Evolutionary conservation across 2,113 vertebrate species (phyloP), one percentile per base, ranked within the genome.

Genomic region (Numenius arquata): DNA sequence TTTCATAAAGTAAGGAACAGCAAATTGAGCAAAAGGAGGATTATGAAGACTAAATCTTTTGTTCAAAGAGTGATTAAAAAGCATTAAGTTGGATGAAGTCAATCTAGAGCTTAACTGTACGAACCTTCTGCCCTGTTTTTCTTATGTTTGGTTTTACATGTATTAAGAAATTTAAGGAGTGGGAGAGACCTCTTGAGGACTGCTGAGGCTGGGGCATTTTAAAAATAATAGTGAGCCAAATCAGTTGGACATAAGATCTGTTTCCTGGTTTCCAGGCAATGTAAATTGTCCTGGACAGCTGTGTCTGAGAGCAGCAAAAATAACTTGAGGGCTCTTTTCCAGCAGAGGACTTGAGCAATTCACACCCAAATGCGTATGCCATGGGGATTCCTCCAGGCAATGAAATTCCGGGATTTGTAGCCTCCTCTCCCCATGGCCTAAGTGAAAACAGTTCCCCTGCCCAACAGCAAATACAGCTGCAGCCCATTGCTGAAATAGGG

Each of bases 61-160:
- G 97, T 98, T 98, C 98, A 98, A 98, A 97, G 95, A 96, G 92
- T 97, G 98, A 98, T 98, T 98, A 98, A 95, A 98, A 97, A 98
- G 97, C 91, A 97, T 98, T 98, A 98, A 97, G 90, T 97, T 48
- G 66, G 95, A 97, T 97, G 94, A 98, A 98, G 97, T 96, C 93
- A 85, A 88, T 94, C 85, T 93, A 85, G 88, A 95, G 97, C 97
- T 98, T 98, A 98, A 89, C 89, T 96, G 83, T 68, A 88, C 85
- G 91, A 97, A 97, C 82, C 77, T 89, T 86, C 73, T 95, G 93
- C 73, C 74, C 61, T 95, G 88, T 74, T 89, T 96, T 92, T 72
- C 91, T 96, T 93, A 55, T 82, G 32, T 85, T 85, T 95, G 36
- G 61, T 95, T 96, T 96, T 71, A 93, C 65, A 43, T 83, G 8